A percentile compares a stretch with the other conserved stretches of the same genome.
Evolutionary conservation across 2,888 invertebrate species (phyloP).

Genomic region (Thalpophila matura): DNA sequence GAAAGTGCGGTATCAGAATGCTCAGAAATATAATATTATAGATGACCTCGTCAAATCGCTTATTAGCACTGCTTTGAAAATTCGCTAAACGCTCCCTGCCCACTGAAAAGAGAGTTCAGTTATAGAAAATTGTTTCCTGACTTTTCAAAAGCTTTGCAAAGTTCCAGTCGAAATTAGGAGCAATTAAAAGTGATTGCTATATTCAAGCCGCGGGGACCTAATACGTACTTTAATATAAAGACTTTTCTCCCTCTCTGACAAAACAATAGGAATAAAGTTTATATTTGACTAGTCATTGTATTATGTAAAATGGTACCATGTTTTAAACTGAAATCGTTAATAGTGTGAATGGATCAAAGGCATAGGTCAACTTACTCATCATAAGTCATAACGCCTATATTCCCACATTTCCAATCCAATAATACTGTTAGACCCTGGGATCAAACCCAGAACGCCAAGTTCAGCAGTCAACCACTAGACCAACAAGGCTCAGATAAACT

Average conservation of each 20-base stretch:
- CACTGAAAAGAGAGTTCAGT: conserved; percentile 76
- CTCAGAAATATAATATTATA: conserved; percentile 94
- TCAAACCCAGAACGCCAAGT: no score
- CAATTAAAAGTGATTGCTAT: conserved; percentile 46
- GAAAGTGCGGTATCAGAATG: conserved; percentile 93
- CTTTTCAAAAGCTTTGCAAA: conserved; percentile 40
- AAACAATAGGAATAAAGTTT: conserved; percentile 19
- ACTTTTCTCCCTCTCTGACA: background rate
- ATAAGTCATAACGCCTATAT: no score
- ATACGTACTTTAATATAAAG: conserved; percentile 3
- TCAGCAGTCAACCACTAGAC: no score
- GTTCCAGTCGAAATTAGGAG: conserved; percentile 37
- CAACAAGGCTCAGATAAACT: no score
- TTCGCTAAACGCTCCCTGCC: conserved; percentile 89
- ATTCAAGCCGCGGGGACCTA: conserved; percentile 14
- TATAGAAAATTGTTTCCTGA: conserved; percentile 44
- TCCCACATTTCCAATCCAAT: no score
- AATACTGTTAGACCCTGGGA: no score
- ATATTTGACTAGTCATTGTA: background rate
- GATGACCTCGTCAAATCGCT: conserved; percentile 94
- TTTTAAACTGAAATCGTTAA: background rate
- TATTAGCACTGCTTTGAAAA: conserved; percentile 91
- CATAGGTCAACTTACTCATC: no score
- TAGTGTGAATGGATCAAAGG: no score
- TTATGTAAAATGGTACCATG: no score